Evolutionary conservation across 1,140 invertebrate genomes (phyloP), one percentile per base, ranked within the genome.

Genomic region (Drosophila arizonae): DNA sequence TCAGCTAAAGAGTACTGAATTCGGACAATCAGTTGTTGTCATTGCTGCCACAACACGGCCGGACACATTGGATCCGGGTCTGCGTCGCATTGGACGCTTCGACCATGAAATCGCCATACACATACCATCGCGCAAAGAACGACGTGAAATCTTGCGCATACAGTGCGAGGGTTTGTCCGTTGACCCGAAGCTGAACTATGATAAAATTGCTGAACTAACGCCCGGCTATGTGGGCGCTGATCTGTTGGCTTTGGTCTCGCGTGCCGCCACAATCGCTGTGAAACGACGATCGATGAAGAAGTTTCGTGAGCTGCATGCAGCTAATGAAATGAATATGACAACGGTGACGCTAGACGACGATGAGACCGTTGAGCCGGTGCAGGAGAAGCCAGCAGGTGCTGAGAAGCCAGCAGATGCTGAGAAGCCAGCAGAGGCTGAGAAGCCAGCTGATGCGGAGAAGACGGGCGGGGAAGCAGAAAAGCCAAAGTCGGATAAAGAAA

Each of bases 191-290:
- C 94, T 98, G 76, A 94, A 96, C 90, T 94, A 95, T 72, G 91
- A 94, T 68, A 92, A 93, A 39, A 92, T 99, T 51, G 97, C 97
- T 28, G 94, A 95, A 77, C 92, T 95, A 24, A 99, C 97, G 36
- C 98, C 98, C 8, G 98, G 98, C n/a, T 99, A 96, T 94, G 98
- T 99, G 39, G 98, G 98, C 21, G 98, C 97, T 10, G 99, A 99
- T 94, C 93, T 99, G 26, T 94, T 95, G 82, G 96, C 97, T 0
- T 92, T 99, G 36, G 95, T 96, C 2, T 94, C 96, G 73, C 96
- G 98, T 92, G 97, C 98, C 30, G 96, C 96, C 6, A 95, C 97
- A 90, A 94, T 94, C 76, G 97, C 98, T 26, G 95, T 98, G 0
- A 96, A 97, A 76, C 72, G 85, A 5, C 68, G 90, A 24, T 91